Evolutionary conservation across 2,797 vertebrate species (phyloP).

Genomic region (Lithobates pipiens): DNA sequence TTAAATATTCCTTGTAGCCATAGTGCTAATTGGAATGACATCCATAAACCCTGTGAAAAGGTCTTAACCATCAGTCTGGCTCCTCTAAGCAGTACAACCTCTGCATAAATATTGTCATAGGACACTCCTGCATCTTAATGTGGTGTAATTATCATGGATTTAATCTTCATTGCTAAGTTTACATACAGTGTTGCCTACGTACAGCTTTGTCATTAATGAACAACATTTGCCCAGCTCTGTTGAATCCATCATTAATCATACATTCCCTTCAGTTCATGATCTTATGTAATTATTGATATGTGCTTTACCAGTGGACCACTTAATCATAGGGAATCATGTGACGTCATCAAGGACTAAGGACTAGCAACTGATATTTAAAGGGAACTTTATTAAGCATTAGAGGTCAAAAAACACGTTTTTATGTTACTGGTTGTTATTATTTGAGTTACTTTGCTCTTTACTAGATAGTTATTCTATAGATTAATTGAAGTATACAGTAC

Average conservation of each 20-base stretch:
- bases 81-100: not conserved
- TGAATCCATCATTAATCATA: not conserved
- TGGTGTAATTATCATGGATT: not conserved
- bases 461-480: not conserved
- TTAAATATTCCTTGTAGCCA: not conserved
- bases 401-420: not conserved
- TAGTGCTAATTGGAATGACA: slow-evolving; percentile 14
- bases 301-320: not conserved
- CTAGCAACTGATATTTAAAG: not conserved
- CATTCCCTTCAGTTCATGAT: not conserved
- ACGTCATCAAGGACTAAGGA: not conserved
- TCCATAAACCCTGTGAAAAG: slow-evolving; percentile 20
- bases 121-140: slow-evolving; percentile 2
- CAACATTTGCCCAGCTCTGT: not conserved
- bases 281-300: not conserved
- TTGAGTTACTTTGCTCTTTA: not conserved
- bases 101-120: slow-evolving; percentile 16
- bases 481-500: no score
- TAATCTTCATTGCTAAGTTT: slow-evolving; percentile 20
- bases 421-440: not conserved
- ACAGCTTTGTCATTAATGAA: not conserved
- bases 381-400: not conserved
- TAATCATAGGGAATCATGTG: not conserved
- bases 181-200: slow-evolving; percentile 9
- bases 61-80: slow-evolving; percentile 11